A percentile compares a stretch with the other conserved stretches of the same genome.
Conservation (phyloP, 2,113 vertebrate species). For the Gallinago undulata region DNA sequence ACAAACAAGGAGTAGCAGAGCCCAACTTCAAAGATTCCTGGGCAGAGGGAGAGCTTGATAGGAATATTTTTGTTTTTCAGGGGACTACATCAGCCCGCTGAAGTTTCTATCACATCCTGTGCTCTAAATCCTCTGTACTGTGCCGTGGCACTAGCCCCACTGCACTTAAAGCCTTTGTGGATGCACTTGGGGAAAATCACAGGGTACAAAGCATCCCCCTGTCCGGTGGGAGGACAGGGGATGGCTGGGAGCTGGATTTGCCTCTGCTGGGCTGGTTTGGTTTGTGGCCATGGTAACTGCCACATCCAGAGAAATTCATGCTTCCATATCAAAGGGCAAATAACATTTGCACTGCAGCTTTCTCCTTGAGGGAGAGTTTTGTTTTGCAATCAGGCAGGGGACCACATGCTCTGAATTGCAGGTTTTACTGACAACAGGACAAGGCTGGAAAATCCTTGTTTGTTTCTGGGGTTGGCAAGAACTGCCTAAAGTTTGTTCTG, state of each 20-base stretch:
- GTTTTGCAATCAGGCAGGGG: neutral
- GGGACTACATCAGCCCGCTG: neutral
- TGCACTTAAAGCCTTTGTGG: neutral
- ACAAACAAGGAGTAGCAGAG: neutral
- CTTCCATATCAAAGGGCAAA: neutral
- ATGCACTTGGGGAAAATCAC: rapidly evolving
- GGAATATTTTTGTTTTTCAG: neutral
- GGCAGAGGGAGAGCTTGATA: neutral
- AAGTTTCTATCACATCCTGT: neutral
- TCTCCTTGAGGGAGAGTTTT: neutral
- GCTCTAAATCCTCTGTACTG: rapidly evolving
- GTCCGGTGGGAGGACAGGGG: rapidly evolving
- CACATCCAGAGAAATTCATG: neutral
- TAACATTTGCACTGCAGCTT: neutral
- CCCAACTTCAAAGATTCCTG: neutral
- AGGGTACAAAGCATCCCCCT: rapidly evolving
- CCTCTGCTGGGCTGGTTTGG: neutral
- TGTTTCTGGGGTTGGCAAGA: neutral
- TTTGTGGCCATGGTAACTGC: neutral
- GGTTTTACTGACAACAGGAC: neutral
- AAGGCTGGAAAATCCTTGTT: neutral
- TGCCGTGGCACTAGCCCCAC: neutral
- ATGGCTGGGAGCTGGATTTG: rapidly evolving
- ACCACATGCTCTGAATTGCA: neutral
- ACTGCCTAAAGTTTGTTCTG: neutral